These are phyloP conservation scores for Scaptomyza graminum DNA, from an alignment of 1,140 invertebrate genomes.

Conservation along the genomic window DNA sequence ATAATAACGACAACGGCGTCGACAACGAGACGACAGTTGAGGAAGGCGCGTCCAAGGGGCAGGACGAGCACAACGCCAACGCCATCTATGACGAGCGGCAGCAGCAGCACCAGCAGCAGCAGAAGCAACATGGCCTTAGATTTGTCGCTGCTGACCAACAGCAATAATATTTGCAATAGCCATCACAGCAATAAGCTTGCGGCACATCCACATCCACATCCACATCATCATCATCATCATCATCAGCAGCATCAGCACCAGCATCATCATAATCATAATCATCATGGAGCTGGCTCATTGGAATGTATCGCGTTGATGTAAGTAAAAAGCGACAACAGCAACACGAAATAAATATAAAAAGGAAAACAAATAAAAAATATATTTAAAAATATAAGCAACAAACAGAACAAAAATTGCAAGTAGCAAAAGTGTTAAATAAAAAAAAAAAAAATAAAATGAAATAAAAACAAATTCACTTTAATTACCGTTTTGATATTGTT, in stretches of 20 bases:
- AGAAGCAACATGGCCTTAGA: conserved; percentile 75
- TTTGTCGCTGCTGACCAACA: conserved; percentile 57
- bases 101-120: conserved; percentile 32
- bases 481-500: conserved; percentile 41
- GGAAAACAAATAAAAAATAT: too few species aligned
- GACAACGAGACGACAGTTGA: conserved; percentile 21
- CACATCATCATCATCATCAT: too few species aligned
- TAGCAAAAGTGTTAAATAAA: background rate
- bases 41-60: conserved; percentile 27
- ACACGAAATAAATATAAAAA: too few species aligned
- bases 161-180: conserved; percentile 34
- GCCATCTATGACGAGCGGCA: conserved; percentile 76
- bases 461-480: conserved; percentile 36
- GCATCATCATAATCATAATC: too few species aligned
- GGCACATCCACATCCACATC: too few species aligned
- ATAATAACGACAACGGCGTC: conserved; percentile 3
- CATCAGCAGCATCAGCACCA: too few species aligned
- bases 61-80: conserved; percentile 40
- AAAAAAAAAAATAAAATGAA: conserved; percentile 11
- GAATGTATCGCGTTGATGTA: conserved; percentile 80
- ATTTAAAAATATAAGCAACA: background rate
- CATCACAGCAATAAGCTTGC: conserved; percentile 14
- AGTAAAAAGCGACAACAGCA: conserved; percentile 52
- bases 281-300: conserved; percentile 55
- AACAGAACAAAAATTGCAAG: background rate